Base-by-base conservation (phyloP, 2,888 invertebrate genomes). In the Uropetala carovei region DNA sequence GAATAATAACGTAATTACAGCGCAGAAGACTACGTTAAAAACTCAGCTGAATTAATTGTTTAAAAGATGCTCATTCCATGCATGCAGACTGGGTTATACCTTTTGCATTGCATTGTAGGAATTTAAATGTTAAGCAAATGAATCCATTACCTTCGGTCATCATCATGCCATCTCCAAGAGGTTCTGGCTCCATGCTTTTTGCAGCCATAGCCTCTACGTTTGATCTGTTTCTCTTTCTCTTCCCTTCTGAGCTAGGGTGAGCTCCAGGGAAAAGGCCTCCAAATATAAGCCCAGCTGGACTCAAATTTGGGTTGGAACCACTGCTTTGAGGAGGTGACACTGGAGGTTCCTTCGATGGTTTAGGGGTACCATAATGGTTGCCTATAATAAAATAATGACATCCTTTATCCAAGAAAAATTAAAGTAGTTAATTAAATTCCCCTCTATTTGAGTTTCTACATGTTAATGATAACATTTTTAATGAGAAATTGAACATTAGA, bases 321-420 rank as follows among this genome's bases (percentile, higher is more conserved):
- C 93, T 92, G 92, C 94, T 94, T 92, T 94, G 94, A 92, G 94
- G 94, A 60, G 94, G 93, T 91, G 94, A 94, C 22, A 94, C 93
- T 89, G 94, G 94, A 75, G 94, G 94, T 92, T 95, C 94, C 58
- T 94, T 94, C 10, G 94, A 95, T 59, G 96, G 96, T 93, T 96
- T 96, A 0, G 96, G 96, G 13, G 96, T 96, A 64, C 96, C 96
- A 95, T 96, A 96, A 94, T 96, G 96, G 94, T 96, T 96, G 81
- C 96, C 96, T 96, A 93, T 14, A 93, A 92, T 92, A n/a, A 18
- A 22, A n/a, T n/a, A n/a, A 68, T n/a, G 43, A 43, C 5, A 1
- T 43, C 43, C 1, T 43, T 43, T 43, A 43, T 43, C 43, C 43
- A 43, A 43, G 43, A 5, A 43, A 43, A n/a, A 43, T 43, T 1